Conservation (phyloP, 2,888 invertebrate species). For the Hyposoter dolosus region DNA sequence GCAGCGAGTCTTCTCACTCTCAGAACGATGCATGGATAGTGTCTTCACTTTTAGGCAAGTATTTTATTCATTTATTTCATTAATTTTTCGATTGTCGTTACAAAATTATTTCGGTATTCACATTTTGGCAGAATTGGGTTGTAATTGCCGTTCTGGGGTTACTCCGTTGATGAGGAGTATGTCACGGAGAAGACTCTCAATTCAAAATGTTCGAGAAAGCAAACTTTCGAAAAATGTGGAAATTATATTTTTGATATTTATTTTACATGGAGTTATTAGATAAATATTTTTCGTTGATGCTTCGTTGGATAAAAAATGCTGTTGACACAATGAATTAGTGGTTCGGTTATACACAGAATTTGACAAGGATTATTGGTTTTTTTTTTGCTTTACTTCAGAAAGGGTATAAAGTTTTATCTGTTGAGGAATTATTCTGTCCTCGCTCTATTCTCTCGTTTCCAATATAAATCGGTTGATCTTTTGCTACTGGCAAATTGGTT, state of each 20-base stretch:
- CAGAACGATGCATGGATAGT: constrained; percentile 51
- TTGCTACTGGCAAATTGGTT: constrained; percentile 40
- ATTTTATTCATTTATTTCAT: neutral
- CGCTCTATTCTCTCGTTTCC: constrained; percentile 14
- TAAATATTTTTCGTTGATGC: neutral
- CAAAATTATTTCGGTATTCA: neutral
- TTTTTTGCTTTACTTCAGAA: neutral
- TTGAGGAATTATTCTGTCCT: constrained; percentile 20
- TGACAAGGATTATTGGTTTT: neutral
- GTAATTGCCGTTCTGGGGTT: no score
- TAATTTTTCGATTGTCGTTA: neutral
- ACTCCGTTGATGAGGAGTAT: no score
- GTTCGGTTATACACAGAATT: neutral
- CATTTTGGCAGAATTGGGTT: neutral
- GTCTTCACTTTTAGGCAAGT: constrained; percentile 44
- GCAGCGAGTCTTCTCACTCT: constrained; percentile 28
- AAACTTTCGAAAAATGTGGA: neutral
- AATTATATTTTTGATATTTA: neutral
- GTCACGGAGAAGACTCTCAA: neutral
- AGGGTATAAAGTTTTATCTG: constrained; percentile 6
- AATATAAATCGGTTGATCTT: constrained; percentile 31
- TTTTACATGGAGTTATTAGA: neutral
- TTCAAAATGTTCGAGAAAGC: neutral
- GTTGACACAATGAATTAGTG: constrained; percentile 7
- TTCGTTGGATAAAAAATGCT: constrained; percentile 2